Conservation (phyloP, 2,888 invertebrate genomes). For the Eupithecia inturbata region DNA sequence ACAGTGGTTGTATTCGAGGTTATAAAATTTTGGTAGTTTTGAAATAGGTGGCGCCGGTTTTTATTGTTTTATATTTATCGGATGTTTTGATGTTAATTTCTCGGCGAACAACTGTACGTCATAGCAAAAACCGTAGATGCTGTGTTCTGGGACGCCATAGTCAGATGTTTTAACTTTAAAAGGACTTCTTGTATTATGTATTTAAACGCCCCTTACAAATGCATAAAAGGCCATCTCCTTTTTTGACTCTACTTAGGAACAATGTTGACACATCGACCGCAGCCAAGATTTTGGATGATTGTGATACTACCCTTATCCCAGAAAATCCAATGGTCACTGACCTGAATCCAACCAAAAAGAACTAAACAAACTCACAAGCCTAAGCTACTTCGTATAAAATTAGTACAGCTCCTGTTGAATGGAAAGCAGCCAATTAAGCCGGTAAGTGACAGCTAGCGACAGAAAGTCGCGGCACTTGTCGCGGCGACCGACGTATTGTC, state of each 20-base stretch:
- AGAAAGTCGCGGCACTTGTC: conserved; percentile 53
- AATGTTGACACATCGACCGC: too few relatives aligned
- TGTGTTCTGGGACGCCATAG: background rate
- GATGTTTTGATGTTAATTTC: background rate
- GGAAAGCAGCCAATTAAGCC: conserved; percentile 47
- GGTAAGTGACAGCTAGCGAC: conserved; percentile 43
- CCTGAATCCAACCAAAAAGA: background rate
- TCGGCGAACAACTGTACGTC: background rate
- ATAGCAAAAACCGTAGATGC: background rate
- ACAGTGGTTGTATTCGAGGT: conserved; percentile 23
- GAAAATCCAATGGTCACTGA: background rate
- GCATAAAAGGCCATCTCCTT: too few relatives aligned
- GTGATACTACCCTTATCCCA: background rate
- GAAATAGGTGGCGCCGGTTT: conserved; percentile 27
- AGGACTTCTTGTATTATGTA: too few relatives aligned
- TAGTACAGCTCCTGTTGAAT: conserved; percentile 34
- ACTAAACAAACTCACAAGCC: conserved; percentile 16
- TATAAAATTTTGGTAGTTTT: conserved; percentile 22
- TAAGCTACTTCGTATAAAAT: conserved; percentile 34
- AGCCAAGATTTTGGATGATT: background rate
- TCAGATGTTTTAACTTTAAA: background rate
- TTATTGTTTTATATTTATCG: conserved; percentile 25
- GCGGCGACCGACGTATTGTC: conserved; percentile 70
- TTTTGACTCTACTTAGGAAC: too few relatives aligned
- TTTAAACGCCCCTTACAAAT: too few relatives aligned